Percentiles rank a stretch among this genome's conserved stretches.
These are phyloP conservation scores for Microtus ochrogaster DNA, from an alignment of 2,113 vertebrate species.

Conservation along the genomic window DNA sequence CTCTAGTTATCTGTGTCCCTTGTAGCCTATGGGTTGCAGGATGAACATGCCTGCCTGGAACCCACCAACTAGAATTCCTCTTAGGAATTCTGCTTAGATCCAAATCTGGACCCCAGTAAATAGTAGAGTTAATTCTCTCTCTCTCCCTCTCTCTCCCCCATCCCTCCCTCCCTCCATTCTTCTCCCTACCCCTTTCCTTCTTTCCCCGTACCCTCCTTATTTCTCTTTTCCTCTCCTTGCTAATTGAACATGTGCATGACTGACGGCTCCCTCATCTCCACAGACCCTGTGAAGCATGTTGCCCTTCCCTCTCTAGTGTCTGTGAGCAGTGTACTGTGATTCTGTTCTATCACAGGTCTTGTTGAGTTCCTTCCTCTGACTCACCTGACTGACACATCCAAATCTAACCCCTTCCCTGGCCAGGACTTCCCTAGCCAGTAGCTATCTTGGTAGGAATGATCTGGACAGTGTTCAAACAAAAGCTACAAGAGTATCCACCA, in stretches of 20 bases:
- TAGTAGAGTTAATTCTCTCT: too few species aligned
- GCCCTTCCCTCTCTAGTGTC: not conserved
- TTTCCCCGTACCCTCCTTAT: too few species aligned
- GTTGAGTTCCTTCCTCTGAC: not conserved
- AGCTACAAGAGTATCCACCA: not conserved
- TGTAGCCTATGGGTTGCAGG: not conserved
- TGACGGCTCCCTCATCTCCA: not conserved
- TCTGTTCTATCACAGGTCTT: not conserved
- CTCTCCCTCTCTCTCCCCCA: not conserved
- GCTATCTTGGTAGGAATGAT: not conserved
- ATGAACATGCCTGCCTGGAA: not conserved
- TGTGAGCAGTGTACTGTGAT: not conserved
- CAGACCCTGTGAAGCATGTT: not conserved
- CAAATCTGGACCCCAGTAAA: not conserved
- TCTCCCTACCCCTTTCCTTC: not conserved
- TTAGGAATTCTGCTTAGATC: not conserved
- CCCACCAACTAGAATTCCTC: not conserved
- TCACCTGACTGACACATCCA: not conserved
- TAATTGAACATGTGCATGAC: not conserved
- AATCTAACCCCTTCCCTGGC: not conserved
- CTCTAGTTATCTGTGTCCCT: not conserved
- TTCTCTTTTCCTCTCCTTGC: not conserved
- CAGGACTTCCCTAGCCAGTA: not conserved
- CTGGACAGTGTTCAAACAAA: not conserved
- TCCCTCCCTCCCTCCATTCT: not conserved